These are phyloP conservation scores for Amiota mariae DNA, from an alignment of 2,888 invertebrate genomes.

Conservation along the genomic window DNA sequence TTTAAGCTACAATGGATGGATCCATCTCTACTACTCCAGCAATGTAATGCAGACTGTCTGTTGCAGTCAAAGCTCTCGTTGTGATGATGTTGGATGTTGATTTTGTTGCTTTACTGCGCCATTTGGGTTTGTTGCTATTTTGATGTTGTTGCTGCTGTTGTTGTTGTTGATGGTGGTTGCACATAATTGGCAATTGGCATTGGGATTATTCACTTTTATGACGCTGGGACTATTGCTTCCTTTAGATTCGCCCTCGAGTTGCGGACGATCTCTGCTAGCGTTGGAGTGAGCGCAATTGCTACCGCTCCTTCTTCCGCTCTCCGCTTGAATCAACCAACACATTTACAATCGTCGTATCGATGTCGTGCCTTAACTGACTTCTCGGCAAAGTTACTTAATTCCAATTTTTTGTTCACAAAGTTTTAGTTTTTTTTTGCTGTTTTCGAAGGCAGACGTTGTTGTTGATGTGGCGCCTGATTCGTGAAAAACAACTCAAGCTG, in stretches of 20 bases:
- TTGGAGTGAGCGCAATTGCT: not conserved
- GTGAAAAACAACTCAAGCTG: slow-evolving; percentile 30
- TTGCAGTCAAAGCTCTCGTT: not conserved
- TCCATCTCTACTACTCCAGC: not conserved
- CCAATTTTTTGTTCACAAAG: slow-evolving; percentile 34
- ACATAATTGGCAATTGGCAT: slow-evolving; percentile 68
- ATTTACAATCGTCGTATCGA: slow-evolving; percentile 59
- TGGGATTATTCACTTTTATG: slow-evolving; percentile 62
- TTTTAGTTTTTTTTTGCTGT: slow-evolving; percentile 9
- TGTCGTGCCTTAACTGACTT: slow-evolving; percentile 41
- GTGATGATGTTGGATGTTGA: not conserved
- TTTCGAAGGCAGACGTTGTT: slow-evolving; percentile 10
- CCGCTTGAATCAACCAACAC: slow-evolving; percentile 52
- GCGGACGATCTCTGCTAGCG: not conserved
- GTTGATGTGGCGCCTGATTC: slow-evolving; percentile 45
- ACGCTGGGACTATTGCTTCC: slow-evolving; percentile 45
- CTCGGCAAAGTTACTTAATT: slow-evolving; percentile 22
- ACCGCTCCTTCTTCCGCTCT: not conserved
- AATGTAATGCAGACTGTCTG: not conserved
- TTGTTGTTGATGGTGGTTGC: slow-evolving; percentile 26
- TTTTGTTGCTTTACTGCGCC: slow-evolving; percentile 19
- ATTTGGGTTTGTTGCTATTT: slow-evolving; percentile 36
- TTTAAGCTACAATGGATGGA: slow-evolving; percentile 10
- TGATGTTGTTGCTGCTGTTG: slow-evolving; percentile 15
- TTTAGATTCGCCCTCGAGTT: not conserved